phyloP scores from a whole-genome alignment of 2,113 vertebrate genomes.

The Rissa tridactyla region DNA sequence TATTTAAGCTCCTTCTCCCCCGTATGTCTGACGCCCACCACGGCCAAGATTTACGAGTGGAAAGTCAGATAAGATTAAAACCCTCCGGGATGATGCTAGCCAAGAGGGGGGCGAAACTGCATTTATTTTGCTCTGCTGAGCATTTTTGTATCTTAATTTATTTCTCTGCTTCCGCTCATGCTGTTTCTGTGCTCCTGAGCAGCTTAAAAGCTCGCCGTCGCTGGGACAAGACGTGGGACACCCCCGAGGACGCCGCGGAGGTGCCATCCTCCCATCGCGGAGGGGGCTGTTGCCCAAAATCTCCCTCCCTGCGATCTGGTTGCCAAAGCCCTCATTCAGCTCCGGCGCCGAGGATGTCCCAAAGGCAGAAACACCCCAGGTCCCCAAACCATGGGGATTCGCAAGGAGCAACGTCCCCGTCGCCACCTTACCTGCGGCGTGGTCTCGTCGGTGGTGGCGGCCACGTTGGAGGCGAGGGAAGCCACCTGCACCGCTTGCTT shows the following conservation, averaged over 20 bases:
- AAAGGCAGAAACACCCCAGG: background rate
- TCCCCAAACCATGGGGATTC: accelerated
- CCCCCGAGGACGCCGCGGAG: background rate
- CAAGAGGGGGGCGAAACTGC: background rate
- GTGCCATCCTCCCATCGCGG: background rate
- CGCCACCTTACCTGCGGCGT: conserved; percentile 68
- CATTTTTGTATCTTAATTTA: background rate
- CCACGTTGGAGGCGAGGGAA: conserved; percentile 78
- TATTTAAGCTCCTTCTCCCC: background rate
- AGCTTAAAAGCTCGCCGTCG: background rate
- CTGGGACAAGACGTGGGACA: background rate
- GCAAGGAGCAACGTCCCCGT: accelerated
- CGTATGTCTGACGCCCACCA: background rate
- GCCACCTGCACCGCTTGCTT: conserved; percentile 91
- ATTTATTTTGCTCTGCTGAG: background rate
- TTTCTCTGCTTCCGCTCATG: background rate
- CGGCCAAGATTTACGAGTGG: background rate
- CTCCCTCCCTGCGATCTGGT: background rate
- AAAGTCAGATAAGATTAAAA: background rate
- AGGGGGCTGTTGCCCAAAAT: background rate
- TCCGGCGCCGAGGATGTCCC: accelerated
- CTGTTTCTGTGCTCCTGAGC: background rate
- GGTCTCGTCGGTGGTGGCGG: conserved; percentile 57
- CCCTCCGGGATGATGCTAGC: background rate
- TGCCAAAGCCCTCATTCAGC: background rate